Base-by-base conservation (phyloP, 2,797 vertebrate genomes). In the Megalops cyprinoides region DNA sequence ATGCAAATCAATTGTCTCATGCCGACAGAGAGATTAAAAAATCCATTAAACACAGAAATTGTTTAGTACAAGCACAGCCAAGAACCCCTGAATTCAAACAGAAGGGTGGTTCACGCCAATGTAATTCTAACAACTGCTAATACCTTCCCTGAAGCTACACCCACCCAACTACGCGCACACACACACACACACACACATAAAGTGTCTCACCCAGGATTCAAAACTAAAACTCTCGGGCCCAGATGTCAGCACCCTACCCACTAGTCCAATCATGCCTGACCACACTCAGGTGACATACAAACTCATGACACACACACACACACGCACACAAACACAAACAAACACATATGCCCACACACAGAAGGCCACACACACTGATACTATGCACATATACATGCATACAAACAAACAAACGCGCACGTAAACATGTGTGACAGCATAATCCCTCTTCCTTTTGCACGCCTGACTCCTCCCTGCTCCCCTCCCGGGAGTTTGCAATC, bases 11-110 rank as follows among this genome's bases (percentile, higher is more conserved):
- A 76, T 48, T 18, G 62, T 81, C 55, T 51, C 42, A 65, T 49
- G 55, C 51, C 74, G 46, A 44, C 20, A 76, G 56, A 37, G 69
- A 71, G 51, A 60, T 56, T 20, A 49, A 48, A n/a, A 62, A 58
- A 34, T 51, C 7, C 23, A 48, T 48, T 25, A 48, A 74, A 55
- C 79, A 65, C 46, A 44, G 62, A 62, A 76, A 37, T 73, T 25
- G 60, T 62, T 60, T 65, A 82, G 80, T 42, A 42, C 51, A 82
- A 42, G 73, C 15, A 9, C 20, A 71, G 75, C 39, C 46, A 76
- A 76, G 79, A 25, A 34, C n/a, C 37, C 28, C 69, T 25, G 62
- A 62, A 55, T 37, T 56, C 7, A 18, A 67, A 76, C 74, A 25
- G 56, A 8, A 9, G 58, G 48, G 56, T 20, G 28, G 74, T 31